Evolutionary conservation across 2,888 invertebrate species (phyloP).

Genomic region (Euphydryas editha): DNA sequence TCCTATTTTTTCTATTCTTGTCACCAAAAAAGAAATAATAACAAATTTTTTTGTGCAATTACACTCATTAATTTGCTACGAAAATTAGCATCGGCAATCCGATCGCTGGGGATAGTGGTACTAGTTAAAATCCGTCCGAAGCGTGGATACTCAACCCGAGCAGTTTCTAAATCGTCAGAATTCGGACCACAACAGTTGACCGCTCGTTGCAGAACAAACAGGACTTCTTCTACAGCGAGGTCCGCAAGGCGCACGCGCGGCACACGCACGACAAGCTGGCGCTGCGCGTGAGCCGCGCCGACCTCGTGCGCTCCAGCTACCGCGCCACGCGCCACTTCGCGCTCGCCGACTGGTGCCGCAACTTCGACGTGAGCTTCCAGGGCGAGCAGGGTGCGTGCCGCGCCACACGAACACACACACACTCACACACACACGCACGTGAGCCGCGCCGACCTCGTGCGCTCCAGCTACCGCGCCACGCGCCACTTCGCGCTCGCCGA

Average conservation of each 20-base stretch:
- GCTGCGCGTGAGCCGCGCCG: constrained; percentile 91
- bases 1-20: too few species aligned
- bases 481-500: constrained; percentile 93
- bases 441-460: not conserved
- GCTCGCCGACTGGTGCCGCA: constrained; percentile 97
- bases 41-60: too few species aligned
- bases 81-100: too few species aligned
- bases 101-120: too few species aligned
- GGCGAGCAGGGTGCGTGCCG: constrained; percentile 92
- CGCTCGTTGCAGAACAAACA: constrained; percentile 83
- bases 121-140: too few species aligned
- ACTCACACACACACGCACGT: not conserved
- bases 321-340: constrained; percentile 93
- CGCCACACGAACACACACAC: not conserved
- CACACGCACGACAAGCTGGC: constrained; percentile 93
- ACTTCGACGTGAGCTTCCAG: constrained; percentile 95
- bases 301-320: constrained; percentile 91
- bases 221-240: constrained; percentile 91
- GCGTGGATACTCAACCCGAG: too few species aligned
- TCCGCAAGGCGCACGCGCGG: constrained; percentile 93
- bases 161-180: too few species aligned
- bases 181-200: not conserved
- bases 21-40: too few species aligned
- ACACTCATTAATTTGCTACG: too few species aligned
- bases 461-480: constrained; percentile 85